These are phyloP conservation scores for Heteractis magnifica DNA, from an alignment of 92 coral and sea anemone genomes.

Conservation along the genomic window DNA sequence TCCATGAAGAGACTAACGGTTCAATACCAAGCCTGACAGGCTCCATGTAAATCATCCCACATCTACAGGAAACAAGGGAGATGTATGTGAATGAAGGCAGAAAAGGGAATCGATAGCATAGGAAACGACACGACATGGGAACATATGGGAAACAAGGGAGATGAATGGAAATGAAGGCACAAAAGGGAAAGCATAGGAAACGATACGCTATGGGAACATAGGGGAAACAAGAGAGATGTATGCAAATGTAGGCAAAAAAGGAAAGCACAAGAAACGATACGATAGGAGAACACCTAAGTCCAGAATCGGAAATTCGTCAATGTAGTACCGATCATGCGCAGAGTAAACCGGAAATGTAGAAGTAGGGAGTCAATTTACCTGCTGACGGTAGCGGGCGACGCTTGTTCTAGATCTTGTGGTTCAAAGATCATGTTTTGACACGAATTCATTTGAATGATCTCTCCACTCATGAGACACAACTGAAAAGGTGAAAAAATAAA, in stretches of 20 bases:
- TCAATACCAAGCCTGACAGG: constrained; percentile 84
- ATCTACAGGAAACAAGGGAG: constrained; percentile 38
- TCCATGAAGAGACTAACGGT: constrained; percentile 92
- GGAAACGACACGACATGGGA: background rate
- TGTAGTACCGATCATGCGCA: background rate
- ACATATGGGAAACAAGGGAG: background rate
- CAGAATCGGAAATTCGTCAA: background rate
- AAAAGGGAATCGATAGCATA: background rate
- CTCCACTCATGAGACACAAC: constrained; percentile 99
- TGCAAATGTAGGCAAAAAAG: background rate
- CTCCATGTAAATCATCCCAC: constrained; percentile 99
- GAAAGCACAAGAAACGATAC: too few relatives aligned
- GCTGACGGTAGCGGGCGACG: constrained; percentile 98
- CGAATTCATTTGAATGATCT: constrained; percentile 92
- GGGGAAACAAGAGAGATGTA: background rate
- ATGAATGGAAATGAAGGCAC: background rate
- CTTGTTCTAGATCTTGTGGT: constrained; percentile 93
- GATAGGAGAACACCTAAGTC: too few relatives aligned
- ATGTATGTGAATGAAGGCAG: background rate
- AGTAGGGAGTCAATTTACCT: constrained; percentile 24
- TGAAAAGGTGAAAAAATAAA: background rate
- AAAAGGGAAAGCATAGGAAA: background rate
- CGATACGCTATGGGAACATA: background rate
- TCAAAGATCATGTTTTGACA: constrained; percentile 97
- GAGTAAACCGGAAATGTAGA: background rate